Base-by-base conservation (phyloP, 2,113 vertebrate species). In the Pavo muticus region DNA sequence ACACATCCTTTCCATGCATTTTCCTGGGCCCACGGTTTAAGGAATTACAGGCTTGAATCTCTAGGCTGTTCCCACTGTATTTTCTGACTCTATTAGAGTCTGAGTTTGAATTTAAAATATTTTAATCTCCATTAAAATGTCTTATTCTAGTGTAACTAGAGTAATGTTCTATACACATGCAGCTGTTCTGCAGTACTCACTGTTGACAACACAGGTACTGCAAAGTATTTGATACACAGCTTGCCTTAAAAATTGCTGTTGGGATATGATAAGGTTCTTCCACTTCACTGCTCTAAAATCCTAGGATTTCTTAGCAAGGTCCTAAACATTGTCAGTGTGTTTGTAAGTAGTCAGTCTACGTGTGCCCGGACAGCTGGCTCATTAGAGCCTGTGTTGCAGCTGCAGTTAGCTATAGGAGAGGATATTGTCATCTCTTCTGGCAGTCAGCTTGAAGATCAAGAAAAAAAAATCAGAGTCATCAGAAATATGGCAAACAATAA, bases 161-260 rank as follows among this genome's bases (percentile, higher is more conserved):
- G 37, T 61, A 35, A 32, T 37, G 14, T 3, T 9, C 5, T 29
- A 21, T 18, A 11, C 0, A 0, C 10, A 2, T 19, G 45, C 42
- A 75, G 32, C 59, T 92, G 14, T 52, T 63, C 20, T 80, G 64
- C 70, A 73, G 68, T 30, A 56, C 20, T 63, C 73, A 19, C 30
- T 87, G 25, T 59, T 81, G 42, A 35, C 69, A 77, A 6, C 10
- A 30, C 45, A 70, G 75, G 65, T 56, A 42, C 16, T 65, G 39
- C 40, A 2, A 80, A 54, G 50, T 37, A 27, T 63, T 56, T 59
- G 45, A 50, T 32, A 74, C 9, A 19, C 2, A 1, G 14, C 18
- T 11, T 69, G 8, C 37, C 4, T 81, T 71, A 80, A 45, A 71
- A 70, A 71, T 78, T 74, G n/a, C 30, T 78, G 2, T n/a, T 52